Evolutionary conservation across 2,888 invertebrate genomes (phyloP), one percentile per base, ranked within the genome.

Genomic region (Arge pagana): DNA sequence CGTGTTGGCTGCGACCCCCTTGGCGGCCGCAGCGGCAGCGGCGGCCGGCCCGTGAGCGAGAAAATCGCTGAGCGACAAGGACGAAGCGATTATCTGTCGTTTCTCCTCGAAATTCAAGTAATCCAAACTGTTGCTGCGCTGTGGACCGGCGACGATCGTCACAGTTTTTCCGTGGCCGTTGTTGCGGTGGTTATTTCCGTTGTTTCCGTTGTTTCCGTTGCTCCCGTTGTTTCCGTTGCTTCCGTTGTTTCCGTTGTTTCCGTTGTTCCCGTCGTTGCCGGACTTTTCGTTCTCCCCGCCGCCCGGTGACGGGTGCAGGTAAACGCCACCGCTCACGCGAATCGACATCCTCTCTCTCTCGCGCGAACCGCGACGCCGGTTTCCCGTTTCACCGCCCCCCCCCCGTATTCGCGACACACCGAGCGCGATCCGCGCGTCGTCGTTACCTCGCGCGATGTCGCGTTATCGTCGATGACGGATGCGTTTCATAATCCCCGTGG

Each of bases 61-160:
- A 71, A 93, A 92, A 79, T 93, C 93, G 62, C 91, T 90, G 56
- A 93, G 81, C 59, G 92, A 92, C 72, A 93, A 77, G 45, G 92
- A 91, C 59, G 92, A 92, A 40, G 93, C 93, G 62, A 93, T 93
- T 71, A 93, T 80, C 78, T 92, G 90, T 67, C 93, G 82, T 77
- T 92, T 92, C 81, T 93, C 93, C 79, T 93, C 92, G 77, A 93
- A 93, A 80, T 93, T 93, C 52, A 93, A 83, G 80, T 90, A 90
- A 81, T 92, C 92, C 81, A 92, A 83, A 72, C 90, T 90, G 78
- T 86, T 90, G 79, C 90, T 90, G 68, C 90, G 79, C 66, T 87
- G 87, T 0, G 87, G 87, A 8, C 66, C 67, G 4, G 74, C 67
- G 23, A 84, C 82, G 23, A 86, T 85, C 21, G 87, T 86, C 48